Evolutionary conservation across 2,113 vertebrate species (phyloP), one percentile per base, ranked within the genome.

Genomic region (Typhlomys cinereus): DNA sequence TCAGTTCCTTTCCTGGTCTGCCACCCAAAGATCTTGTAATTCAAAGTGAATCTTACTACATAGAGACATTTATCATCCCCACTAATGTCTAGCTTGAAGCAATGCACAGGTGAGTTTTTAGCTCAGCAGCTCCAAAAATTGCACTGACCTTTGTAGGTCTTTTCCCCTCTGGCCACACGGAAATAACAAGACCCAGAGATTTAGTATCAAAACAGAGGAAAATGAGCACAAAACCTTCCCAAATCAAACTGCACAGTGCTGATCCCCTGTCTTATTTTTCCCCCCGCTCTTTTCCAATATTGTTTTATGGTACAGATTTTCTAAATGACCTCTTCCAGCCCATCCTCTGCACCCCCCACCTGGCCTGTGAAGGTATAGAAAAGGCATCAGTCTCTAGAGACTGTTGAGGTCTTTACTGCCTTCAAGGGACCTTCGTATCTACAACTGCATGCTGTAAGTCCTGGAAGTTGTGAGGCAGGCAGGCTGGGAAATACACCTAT

Each of bases 191-290:
- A 73, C 76, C 66, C 67, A 39, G 66, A 92, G 54, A 91, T 82
- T 88, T 88, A 89, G 79, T 83, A 70, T 83, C 85, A 79, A 93
- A 94, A 95, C 95, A 96, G 93, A 92, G 88, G 82, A 87, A 96
- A 92, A 92, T 76, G 69, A 41, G 17, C 66, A 91, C n/a, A 69
- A 61, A 91, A 41, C n/a, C 50, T 44, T 41, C 44, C 46, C 17
- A 4, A 10, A 23, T 88, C 44, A 13, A 0, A 34, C 21, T 46
- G 25, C 15, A n/a, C n/a, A n/a, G 29, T 20, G 41, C 57, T 46
- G 39, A 54, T 75, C 31, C 44, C 41, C 27, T 2, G 69, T 67
- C 54, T 46, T 57, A 29, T 50, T 41, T 70, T 21, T 80, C 70
- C 81, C 31, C 39, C 31, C 31, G 36, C 23, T 69, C 31, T 70